Percentiles rank a stretch among this genome's conserved stretches.
Evolutionary conservation across 92 coral and sea anemone genomes (phyloP).

Genomic region (Parazoanthus swiftii): DNA sequence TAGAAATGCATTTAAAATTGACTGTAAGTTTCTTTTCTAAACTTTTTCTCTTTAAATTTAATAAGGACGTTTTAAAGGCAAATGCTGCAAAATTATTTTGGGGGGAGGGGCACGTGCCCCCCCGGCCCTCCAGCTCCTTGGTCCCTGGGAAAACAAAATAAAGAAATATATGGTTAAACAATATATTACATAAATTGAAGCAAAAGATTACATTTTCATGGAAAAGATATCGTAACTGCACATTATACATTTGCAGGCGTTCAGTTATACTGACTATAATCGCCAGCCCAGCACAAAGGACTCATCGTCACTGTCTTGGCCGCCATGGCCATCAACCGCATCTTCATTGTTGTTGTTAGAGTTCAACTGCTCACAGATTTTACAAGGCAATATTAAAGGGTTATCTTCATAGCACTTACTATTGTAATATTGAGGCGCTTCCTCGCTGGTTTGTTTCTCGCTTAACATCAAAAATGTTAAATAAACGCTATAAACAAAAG

Average conservation of each 20-base stretch:
- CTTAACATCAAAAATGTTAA: conserved; percentile 16
- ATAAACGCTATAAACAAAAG: conserved; percentile 22
- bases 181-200: background rate
- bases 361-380: conserved; percentile 12
- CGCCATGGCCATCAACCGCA: background rate
- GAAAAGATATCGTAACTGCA: background rate
- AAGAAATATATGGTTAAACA: background rate
- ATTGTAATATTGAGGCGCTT: background rate
- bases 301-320: conserved; percentile 30
- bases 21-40: no score
- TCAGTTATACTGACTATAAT: background rate
- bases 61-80: no score
- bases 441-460: background rate
- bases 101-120: no score
- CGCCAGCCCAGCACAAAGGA: conserved; percentile 45
- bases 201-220: background rate
- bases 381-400: background rate
- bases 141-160: no score
- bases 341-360: background rate
- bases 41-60: no score
- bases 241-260: background rate
- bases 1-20: no score
- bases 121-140: no score
- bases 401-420: background rate
- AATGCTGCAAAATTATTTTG: no score